Conservation (phyloP, 2,797 vertebrate genomes). For the Poecilia gillii region DNA sequence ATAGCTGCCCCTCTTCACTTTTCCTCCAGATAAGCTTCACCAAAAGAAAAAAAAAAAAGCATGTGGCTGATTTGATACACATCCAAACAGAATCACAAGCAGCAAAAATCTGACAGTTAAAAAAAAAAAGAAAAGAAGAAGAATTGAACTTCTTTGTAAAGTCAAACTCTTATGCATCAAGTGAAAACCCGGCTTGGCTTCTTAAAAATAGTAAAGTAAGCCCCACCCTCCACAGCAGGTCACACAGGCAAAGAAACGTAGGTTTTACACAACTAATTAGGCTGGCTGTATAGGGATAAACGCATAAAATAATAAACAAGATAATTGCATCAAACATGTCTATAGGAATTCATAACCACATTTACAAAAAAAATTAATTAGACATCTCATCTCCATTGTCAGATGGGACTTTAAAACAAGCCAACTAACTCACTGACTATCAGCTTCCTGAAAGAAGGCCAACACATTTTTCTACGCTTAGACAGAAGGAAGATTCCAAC, state of each 20-base stretch:
- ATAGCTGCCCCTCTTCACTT: conserved; percentile 11
- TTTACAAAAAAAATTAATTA: neutral
- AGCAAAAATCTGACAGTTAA: conserved; percentile 3
- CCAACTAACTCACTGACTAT: neutral
- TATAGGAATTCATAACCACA: neutral
- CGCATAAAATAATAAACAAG: neutral
- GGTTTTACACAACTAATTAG: neutral
- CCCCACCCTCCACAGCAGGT: conserved; percentile 21
- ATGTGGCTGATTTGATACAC: conserved; percentile 34
- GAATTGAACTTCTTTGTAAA: neutral
- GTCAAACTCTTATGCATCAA: conserved; percentile 3
- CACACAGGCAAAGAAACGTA: neutral
- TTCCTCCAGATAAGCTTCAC: conserved; percentile 1
- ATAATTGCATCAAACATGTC: neutral
- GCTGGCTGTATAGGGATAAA: neutral
- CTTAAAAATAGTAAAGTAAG: conserved; percentile 1
- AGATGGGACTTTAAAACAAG: neutral
- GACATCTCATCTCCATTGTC: neutral
- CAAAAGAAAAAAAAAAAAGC: neutral
- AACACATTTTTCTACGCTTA: neutral
- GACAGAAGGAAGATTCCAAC: neutral
- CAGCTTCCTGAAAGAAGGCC: neutral
- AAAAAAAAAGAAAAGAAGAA: neutral
- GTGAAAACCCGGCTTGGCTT: conserved; percentile 10
- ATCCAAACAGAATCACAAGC: conserved; percentile 18